phyloP scores from a whole-genome alignment of 2,797 vertebrate species.

The Thamnophis elegans region DNA sequence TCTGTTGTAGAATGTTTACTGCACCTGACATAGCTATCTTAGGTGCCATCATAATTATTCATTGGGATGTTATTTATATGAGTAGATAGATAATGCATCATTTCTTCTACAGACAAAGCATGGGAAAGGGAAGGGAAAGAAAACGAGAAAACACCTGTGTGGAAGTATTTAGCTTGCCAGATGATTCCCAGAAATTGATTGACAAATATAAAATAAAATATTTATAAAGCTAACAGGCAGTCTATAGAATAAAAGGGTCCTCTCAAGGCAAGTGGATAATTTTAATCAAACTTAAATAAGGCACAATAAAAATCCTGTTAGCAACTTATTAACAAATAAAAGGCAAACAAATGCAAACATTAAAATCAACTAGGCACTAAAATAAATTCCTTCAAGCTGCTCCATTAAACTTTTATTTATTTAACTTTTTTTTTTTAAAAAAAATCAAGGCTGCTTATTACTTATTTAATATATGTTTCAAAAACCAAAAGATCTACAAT shows the following conservation, averaged over 20 bases:
- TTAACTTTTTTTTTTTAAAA: background rate
- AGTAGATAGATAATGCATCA: conserved; percentile 24
- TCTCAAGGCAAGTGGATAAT: background rate
- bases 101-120: conserved; percentile 32
- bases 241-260: background rate
- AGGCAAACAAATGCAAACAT: background rate
- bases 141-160: conserved; percentile 12
- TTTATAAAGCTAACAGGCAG: background rate
- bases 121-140: conserved; percentile 14
- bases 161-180: background rate
- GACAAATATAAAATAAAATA: background rate
- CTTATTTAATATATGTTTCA: background rate
- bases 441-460: background rate
- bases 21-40: conserved; percentile 56
- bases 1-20: conserved; percentile 67
- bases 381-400: background rate
- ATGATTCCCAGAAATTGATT: background rate
- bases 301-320: background rate
- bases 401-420: background rate
- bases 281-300: background rate
- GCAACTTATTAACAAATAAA: background rate
- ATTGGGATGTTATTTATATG: conserved; percentile 50
- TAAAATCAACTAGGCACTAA: background rate
- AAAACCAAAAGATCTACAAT: background rate
- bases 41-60: conserved; percentile 61